Evolutionary conservation across 2,113 vertebrate genomes (phyloP).

Genomic region (Casuarius casuarius): DNA sequence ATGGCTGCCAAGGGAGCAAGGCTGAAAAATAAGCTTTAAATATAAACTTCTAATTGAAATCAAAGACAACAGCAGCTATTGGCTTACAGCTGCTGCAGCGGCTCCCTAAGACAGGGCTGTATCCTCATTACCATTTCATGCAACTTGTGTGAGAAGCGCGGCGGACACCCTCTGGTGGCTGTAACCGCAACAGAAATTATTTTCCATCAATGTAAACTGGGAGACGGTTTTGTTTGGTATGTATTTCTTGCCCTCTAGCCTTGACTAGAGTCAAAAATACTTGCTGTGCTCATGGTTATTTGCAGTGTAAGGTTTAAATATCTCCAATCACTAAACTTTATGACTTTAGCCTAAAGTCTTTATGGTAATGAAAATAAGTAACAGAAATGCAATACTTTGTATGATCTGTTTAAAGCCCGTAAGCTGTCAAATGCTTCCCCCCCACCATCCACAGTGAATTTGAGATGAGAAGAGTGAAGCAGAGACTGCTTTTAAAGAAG

Average conservation of each 20-base stretch:
- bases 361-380: too few relatives aligned
- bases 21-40: neutral
- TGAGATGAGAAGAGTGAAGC: too few relatives aligned
- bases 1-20: neutral
- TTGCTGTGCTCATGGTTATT: neutral
- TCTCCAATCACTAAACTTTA: too few relatives aligned
- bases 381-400: accelerated
- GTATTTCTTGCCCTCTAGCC: accelerated
- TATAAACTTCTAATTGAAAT: too few relatives aligned
- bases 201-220: accelerated
- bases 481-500: accelerated
- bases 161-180: neutral
- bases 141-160: accelerated
- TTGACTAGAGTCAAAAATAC: accelerated
- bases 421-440: accelerated
- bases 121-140: neutral
- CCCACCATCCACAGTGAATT: too few relatives aligned
- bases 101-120: neutral
- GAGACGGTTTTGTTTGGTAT: accelerated
- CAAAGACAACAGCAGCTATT: neutral
- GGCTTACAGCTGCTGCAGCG: neutral
- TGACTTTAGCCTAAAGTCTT: neutral
- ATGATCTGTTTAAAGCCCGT: accelerated
- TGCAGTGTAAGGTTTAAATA: neutral
- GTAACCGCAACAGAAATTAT: accelerated